Evolutionary conservation across 2,888 invertebrate species (phyloP).

Genomic region (Drosophila paramelanica): DNA sequence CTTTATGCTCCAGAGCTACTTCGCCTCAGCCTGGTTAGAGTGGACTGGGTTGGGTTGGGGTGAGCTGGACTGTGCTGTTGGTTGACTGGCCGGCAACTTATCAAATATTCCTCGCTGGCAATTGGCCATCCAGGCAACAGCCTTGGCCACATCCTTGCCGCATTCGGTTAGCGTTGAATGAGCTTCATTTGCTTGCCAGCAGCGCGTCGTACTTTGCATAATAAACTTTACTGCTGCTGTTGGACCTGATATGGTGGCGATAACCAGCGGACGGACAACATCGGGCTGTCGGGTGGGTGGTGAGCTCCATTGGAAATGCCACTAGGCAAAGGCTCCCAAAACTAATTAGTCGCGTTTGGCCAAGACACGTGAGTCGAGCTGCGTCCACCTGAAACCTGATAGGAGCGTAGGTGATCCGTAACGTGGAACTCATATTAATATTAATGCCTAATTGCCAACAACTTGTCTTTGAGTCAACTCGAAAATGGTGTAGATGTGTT

Average conservation of each 20-base stretch:
- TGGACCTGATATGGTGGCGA: constrained; percentile 39
- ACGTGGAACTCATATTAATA: constrained; percentile 70
- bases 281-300: not conserved
- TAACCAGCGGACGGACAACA: constrained; percentile 18
- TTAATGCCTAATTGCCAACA: constrained; percentile 70
- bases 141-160: constrained; percentile 80
- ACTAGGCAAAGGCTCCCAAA: constrained; percentile 65
- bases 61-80: constrained; percentile 15
- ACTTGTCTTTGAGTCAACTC: constrained; percentile 51
- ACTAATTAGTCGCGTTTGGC: constrained; percentile 72
- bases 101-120: constrained; percentile 79
- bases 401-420: constrained; percentile 27
- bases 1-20: constrained; percentile 62
- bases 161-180: constrained; percentile 71
- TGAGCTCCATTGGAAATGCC: constrained; percentile 29
- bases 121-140: constrained; percentile 71
- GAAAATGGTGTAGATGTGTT: not conserved
- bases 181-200: constrained; percentile 77
- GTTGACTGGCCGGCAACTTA: constrained; percentile 65
- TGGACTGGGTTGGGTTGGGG: constrained; percentile 1
- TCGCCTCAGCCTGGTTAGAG: constrained; percentile 28
- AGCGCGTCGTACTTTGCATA: constrained; percentile 77
- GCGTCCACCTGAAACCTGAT: constrained; percentile 23
- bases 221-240: constrained; percentile 68
- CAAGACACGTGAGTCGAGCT: constrained; percentile 71